Evolutionary conservation across 1,140 invertebrate species (phyloP), one percentile per base, ranked within the genome.

Genomic region (Micrasema minimum): DNA sequence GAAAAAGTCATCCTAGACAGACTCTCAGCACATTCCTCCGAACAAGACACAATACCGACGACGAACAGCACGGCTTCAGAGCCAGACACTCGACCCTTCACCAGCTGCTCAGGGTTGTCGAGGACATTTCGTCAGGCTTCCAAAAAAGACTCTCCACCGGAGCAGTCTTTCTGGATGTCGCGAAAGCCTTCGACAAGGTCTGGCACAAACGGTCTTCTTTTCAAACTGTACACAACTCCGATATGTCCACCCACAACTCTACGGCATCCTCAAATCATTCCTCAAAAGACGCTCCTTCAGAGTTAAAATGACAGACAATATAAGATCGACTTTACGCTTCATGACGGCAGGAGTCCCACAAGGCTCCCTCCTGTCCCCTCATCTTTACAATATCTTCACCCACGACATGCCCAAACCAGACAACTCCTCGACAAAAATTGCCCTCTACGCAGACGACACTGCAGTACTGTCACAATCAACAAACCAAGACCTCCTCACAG

Each of bases 141-240:
- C 3, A 12, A 11, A 43, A 43, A 16, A 16, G 3, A 2, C 3
- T n/a, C 4, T 5, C 14, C 2, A 43, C 41, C 41, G 41, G 41
- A 16, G 41, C 10, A 43, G 11, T 48, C 6, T 45, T 45, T n/a
- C 3, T 3, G n/a, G 2, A n/a, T n/a, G 16, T 45, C 43, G 2
- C 43, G 6, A 45, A 45, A 45, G 2, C 43, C 43, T 45, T 45
- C n/a, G 43, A 45, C 16, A 45, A 45, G n/a, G 43, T 51, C 23
- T 43, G 14, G 11, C 14, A 50, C 46, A 50, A n/a, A 16, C 20
- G 2, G 18, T 1, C 46, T 16, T 3, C 41, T 50, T 10, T 18
- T 3, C 20, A 18, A 22, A 22, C 14, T 50, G 6, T 11, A 31
- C 26, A 50, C 9, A 50, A 50, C 14, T 9, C 43, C 6, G 43